Conservation (phyloP, 2,797 vertebrate species). For the Cheracebus regulus region DNA sequence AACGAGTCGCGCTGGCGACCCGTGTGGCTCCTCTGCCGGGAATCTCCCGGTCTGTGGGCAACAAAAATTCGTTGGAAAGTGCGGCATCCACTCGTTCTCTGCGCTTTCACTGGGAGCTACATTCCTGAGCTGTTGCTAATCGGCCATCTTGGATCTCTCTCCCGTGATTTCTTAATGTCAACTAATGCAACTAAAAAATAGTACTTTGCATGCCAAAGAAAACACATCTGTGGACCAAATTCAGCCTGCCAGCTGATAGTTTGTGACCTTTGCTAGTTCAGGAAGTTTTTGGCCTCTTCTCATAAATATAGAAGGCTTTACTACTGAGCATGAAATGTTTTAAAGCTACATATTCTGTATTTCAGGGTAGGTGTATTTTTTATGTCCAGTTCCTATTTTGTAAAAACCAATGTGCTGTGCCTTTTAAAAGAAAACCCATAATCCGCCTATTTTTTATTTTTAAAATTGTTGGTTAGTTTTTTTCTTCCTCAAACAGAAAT, state of each 20-base stretch:
- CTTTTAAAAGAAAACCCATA: background rate
- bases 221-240: background rate
- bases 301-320: constrained; percentile 6
- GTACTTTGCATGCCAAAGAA: constrained; percentile 27
- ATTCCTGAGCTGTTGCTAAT: too few species aligned
- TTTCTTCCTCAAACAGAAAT: background rate
- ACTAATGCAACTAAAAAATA: background rate
- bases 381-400: background rate
- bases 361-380: constrained; percentile 43
- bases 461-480: background rate
- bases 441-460: background rate
- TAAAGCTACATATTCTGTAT: constrained; percentile 23
- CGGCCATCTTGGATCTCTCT: too few species aligned
- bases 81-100: too few species aligned
- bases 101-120: too few species aligned
- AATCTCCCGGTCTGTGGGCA: too few species aligned
- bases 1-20: too few species aligned
- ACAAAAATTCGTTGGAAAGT: too few species aligned
- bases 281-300: background rate
- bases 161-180: constrained; percentile 39
- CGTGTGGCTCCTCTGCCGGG: too few species aligned
- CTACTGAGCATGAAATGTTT: background rate
- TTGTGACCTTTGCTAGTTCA: constrained; percentile 29
- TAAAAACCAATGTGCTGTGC: background rate
- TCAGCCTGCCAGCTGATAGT: background rate